Evolutionary conservation across 2,888 invertebrate species (phyloP).

Genomic region (Amphipoea lucens): DNA sequence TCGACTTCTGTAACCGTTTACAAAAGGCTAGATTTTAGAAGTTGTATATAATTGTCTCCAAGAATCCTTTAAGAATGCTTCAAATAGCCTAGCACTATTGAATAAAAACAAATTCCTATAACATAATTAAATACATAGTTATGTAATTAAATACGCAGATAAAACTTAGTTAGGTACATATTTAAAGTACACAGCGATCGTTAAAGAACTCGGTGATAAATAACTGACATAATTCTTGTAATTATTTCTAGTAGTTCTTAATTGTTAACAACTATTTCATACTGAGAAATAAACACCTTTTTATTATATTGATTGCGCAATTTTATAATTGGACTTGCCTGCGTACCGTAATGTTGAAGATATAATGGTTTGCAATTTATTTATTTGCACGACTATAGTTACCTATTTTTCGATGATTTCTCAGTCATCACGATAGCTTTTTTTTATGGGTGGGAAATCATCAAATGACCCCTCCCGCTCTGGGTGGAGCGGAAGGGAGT

Average conservation of each 20-base stretch:
- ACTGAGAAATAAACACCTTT: constrained; percentile 25
- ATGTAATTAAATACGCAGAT: constrained; percentile 34
- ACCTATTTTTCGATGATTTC: no score
- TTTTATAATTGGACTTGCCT: not conserved
- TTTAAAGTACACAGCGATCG: not conserved
- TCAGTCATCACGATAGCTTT: no score
- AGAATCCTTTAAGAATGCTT: not conserved
- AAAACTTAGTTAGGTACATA: constrained; percentile 19
- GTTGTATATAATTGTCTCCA: not conserved
- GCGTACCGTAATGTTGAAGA: not conserved
- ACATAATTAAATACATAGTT: constrained; percentile 23
- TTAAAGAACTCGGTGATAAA: constrained; percentile 36
- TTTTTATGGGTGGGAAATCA: no score
- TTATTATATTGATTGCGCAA: constrained; percentile 21
- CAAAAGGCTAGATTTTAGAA: no score
- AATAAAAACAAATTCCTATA: constrained; percentile 16
- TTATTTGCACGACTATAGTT: not conserved
- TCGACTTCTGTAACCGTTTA: no score
- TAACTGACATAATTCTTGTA: constrained; percentile 39
- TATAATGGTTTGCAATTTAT: not conserved
- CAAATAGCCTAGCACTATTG: constrained; percentile 10
- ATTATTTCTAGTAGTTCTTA: constrained; percentile 34
- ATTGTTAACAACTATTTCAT: constrained; percentile 45
- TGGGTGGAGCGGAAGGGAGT: no score
- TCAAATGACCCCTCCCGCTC: no score